Evolutionary conservation across 2,888 invertebrate species (phyloP).

Genomic region (Aporophyla nigra): DNA sequence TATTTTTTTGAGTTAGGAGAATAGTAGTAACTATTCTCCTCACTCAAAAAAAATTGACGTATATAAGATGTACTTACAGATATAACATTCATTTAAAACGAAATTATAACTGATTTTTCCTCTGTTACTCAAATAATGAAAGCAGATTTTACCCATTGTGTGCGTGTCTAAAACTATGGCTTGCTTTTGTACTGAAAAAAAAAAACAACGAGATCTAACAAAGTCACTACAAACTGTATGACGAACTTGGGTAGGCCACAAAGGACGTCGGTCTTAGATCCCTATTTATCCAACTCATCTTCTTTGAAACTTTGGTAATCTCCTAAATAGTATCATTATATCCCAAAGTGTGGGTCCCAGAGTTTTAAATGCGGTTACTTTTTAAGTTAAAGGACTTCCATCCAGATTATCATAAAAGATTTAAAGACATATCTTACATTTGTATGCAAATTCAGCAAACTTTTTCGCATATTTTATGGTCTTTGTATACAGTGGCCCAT

Average conservation of each 20-base stretch:
- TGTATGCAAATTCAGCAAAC: conserved; percentile 55
- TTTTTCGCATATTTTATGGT: conserved; percentile 37
- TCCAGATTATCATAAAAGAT: conserved; percentile 52
- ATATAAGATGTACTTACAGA: no score
- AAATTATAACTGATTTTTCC: no score
- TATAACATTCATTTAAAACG: no score
- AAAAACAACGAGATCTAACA: neutral
- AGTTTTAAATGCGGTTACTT: conserved; percentile 55
- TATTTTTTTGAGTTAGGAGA: no score
- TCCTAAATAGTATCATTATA: conserved; percentile 68
- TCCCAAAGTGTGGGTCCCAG: conserved; percentile 44
- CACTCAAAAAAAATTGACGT: no score
- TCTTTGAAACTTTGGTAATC: conserved; percentile 68
- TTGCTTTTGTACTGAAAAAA: neutral
- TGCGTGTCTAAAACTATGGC: neutral
- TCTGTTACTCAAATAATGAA: neutral
- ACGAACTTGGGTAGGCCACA: conserved; percentile 32
- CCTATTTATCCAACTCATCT: conserved; percentile 63
- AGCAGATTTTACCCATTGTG: neutral
- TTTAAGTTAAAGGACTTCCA: conserved; percentile 43
- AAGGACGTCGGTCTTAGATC: conserved; percentile 22
- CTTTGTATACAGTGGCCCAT: conserved; percentile 18
- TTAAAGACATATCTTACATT: conserved; percentile 53
- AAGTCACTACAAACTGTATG: conserved; percentile 1
- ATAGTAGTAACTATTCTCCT: no score